Evolutionary conservation across 2,113 vertebrate genomes (phyloP).

Genomic region (Petroica traversi): DNA sequence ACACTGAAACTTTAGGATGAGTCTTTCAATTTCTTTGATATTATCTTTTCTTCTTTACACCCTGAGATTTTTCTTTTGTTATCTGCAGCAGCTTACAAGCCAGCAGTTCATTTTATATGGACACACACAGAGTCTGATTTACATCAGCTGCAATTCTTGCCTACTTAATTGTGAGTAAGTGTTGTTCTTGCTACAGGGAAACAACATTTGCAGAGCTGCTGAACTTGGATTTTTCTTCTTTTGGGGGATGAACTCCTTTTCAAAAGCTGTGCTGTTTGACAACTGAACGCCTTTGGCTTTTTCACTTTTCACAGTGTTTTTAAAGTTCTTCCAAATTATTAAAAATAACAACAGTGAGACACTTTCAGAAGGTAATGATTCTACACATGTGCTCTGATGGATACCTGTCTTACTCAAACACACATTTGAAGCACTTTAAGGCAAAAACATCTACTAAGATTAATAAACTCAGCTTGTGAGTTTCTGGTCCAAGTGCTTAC

Average conservation of each 20-base stretch:
- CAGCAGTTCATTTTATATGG: background rate
- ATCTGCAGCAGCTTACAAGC: background rate
- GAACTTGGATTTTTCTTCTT: background rate
- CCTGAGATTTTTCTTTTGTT: background rate
- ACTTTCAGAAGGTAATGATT: background rate
- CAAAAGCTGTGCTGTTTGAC: background rate
- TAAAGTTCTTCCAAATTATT: background rate
- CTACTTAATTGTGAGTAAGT: background rate
- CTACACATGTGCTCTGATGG: background rate
- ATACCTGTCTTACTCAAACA: background rate
- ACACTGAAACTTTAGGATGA: background rate
- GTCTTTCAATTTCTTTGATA: background rate
- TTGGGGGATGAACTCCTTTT: background rate
- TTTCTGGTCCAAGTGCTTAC: background rate
- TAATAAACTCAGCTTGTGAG: background rate
- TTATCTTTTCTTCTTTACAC: background rate
- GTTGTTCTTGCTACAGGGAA: background rate
- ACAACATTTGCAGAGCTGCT: background rate
- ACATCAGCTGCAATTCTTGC: background rate
- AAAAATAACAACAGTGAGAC: background rate
- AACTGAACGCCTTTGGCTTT: background rate
- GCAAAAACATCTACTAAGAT: background rate
- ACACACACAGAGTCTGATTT: background rate
- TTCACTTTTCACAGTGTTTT: background rate
- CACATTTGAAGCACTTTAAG: background rate